Evolutionary conservation across 2,888 invertebrate genomes (phyloP), one percentile per base, ranked within the genome.

Genomic region (Drosophila barbarae): DNA sequence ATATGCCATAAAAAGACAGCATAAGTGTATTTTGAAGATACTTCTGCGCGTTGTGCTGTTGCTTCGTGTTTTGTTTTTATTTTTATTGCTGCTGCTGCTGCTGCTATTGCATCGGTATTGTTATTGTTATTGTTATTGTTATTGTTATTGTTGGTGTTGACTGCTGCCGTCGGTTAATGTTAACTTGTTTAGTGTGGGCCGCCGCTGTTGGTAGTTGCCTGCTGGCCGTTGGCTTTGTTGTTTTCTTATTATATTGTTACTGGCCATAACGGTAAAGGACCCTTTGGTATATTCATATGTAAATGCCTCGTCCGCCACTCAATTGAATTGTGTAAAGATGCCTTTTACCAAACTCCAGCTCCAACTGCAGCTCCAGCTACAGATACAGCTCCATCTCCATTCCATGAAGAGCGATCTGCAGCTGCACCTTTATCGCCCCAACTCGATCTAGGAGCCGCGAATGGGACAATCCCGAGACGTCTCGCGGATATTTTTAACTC

Each of bases 21-120:
- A 77, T 73, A 74, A 75, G 80, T 82, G 82, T 80, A 76, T 82
- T 78, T 80, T 69, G 55, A 78, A 82, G 81, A 81, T 77, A 77
- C 74, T 71, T 76, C 76, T 76, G 61, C 55, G 54, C 64, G 54
- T 42, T 51, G 50, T 66, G 56, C 38, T 65, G 47, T 49, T 41
- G 58, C 52, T 68, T 49, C 42, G 54, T 64, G 65, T 61, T 60
- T 60, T 57, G 46, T 47, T 60, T 51, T 63, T 36, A 36, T 63
- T 52, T 61, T 51, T 42, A 42, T 60, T 59, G 21, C 28, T 55
- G 51, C 26, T 54, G 12, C 10, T 54, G 12, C 13, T 47, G 46
- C 57, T 59, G 23, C 54, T 59, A 38, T 32, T 60, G 47, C 42
- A 42, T 57, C 26, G 52, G 15, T 39, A 38, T 38, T 56, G 21